A percentile compares a stretch with the other conserved stretches of the same genome.
Conservation (phyloP, 2,113 vertebrate genomes). For the Dendrocopos noguchii region DNA sequence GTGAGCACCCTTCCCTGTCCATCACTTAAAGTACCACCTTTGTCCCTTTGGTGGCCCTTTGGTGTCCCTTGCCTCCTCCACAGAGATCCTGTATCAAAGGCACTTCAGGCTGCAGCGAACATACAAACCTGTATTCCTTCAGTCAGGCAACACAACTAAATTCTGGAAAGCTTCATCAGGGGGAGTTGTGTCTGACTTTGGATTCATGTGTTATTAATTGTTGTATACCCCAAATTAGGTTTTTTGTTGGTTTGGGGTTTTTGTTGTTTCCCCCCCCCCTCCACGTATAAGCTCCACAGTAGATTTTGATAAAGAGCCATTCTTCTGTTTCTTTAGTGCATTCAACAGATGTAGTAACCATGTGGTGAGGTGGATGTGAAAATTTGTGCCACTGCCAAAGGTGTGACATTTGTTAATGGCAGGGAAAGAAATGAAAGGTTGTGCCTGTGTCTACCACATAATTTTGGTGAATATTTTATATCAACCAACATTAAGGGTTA, state of each 20-base stretch:
- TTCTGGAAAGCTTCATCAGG: not conserved
- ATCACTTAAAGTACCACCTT: too few species aligned
- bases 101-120: not conserved
- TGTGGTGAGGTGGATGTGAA: not conserved
- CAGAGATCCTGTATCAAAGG: not conserved
- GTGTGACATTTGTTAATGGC: not conserved
- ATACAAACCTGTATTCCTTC: not conserved
- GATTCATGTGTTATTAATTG: not conserved
- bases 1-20: not conserved
- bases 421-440: not conserved
- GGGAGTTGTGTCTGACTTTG: not conserved
- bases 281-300: not conserved
- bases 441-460: not conserved
- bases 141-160: not conserved
- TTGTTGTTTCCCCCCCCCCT: not conserved
- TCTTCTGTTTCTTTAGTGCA: not conserved
- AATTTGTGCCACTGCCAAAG: not conserved
- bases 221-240: not conserved
- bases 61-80: not conserved
- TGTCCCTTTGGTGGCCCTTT: not conserved
- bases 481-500: not conserved
- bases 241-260: not conserved
- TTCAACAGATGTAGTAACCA: not conserved
- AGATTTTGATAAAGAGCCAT: not conserved
- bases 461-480: constrained; percentile 7